Evolutionary conservation across 1,140 invertebrate species (phyloP).

Genomic region (Archivesica marissinica): DNA sequence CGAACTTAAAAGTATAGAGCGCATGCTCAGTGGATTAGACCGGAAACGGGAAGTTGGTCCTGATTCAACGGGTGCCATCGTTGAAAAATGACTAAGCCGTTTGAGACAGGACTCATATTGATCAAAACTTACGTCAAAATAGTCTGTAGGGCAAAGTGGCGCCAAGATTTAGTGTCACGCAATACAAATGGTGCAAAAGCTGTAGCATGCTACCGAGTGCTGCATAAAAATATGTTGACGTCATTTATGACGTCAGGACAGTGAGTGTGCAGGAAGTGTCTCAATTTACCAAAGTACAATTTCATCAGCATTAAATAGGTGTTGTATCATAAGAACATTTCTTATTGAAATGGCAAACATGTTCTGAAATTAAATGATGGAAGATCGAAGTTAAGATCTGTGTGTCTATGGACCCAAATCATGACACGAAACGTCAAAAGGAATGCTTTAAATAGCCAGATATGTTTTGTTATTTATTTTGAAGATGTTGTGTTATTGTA

Average conservation of each 20-base stretch:
- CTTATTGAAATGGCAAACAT: background rate
- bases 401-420: too few relatives aligned
- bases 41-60: constrained; percentile 75
- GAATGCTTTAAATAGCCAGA: constrained; percentile 8
- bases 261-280: constrained; percentile 48
- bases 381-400: too few relatives aligned
- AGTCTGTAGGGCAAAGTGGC: background rate
- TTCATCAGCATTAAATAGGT: constrained; percentile 43
- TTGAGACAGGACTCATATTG: background rate
- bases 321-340: constrained; percentile 10
- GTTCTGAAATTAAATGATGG: too few relatives aligned
- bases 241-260: background rate
- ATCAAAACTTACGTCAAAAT: constrained; percentile 20
- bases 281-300: constrained; percentile 49
- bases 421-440: background rate
- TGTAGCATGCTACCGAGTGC: constrained; percentile 19
- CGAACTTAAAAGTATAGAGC: constrained; percentile 97
- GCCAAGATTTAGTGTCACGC: constrained; percentile 14
- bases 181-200: constrained; percentile 37
- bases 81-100: constrained; percentile 61
- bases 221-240: background rate
- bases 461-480: constrained; percentile 55
- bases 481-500: constrained; percentile 43
- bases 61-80: constrained; percentile 62
- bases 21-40: constrained; percentile 97